Conservation (phyloP, 2,797 vertebrate genomes). For the Etheostoma nigrum region DNA sequence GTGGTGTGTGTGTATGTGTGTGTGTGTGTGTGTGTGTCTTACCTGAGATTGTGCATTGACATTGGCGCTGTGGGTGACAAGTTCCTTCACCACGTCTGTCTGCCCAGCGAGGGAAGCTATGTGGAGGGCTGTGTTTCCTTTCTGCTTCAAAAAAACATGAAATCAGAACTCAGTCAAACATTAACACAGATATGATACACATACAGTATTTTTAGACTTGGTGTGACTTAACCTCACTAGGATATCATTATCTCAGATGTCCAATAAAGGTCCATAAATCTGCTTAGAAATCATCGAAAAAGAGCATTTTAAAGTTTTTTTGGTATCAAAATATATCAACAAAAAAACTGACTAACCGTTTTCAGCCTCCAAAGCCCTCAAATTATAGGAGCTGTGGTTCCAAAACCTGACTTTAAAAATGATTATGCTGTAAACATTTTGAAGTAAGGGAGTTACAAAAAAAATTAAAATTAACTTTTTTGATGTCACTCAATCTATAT, state of each 20-base stretch:
- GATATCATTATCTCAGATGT: neutral
- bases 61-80: constrained; percentile 93
- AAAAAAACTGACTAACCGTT: neutral
- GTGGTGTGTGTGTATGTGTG: constrained; percentile 2
- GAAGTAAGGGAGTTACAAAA: neutral
- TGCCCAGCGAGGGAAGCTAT: constrained; percentile 98
- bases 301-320: neutral
- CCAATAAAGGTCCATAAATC: neutral
- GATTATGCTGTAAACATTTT: neutral
- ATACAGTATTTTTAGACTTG: neutral
- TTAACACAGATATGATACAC: neutral
- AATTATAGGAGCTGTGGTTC: neutral
- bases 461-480: no score
- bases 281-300: neutral
- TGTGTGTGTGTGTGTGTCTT: constrained; percentile 48
- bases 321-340: no score
- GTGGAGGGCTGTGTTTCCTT: constrained; percentile 98
- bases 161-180: neutral
- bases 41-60: constrained; percentile 98
- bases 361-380: neutral
- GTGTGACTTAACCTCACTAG: neutral
- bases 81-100: constrained; percentile 93
- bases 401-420: neutral
- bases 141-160: constrained; percentile 83
- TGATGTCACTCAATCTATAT: no score